These are phyloP conservation scores for Drosophila willistoni DNA, from an alignment of 1,140 invertebrate species.

Conservation along the genomic window DNA sequence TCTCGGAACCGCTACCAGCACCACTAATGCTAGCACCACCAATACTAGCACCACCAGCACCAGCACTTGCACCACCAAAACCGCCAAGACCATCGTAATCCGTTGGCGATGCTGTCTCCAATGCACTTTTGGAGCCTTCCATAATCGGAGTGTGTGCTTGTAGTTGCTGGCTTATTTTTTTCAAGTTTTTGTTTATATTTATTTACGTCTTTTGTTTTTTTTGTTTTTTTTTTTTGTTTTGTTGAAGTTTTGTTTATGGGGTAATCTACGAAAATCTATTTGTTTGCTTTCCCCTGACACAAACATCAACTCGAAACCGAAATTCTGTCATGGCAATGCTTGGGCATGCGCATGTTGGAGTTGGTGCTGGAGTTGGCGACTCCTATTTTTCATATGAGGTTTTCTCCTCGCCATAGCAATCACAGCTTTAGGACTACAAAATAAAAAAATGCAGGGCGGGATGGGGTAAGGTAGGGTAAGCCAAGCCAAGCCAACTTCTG, in stretches of 20 bases:
- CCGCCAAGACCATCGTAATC: not conserved
- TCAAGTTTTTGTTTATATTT: not conserved
- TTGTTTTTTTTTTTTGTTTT: not conserved
- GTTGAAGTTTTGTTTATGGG: not conserved
- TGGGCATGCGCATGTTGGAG: constrained; percentile 17
- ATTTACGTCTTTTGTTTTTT: not conserved
- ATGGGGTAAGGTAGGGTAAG: no score
- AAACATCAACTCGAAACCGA: constrained; percentile 18
- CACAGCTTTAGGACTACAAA: not conserved
- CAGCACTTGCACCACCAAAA: no score
- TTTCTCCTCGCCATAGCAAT: constrained; percentile 10
- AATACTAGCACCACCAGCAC: no score
- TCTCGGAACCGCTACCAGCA: not conserved
- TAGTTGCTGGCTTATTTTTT: not conserved
- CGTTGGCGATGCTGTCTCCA: constrained; percentile 2
- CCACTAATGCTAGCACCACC: no score
- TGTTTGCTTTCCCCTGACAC: constrained; percentile 21
- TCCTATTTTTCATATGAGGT: constrained; percentile 36
- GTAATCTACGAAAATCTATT: constrained; percentile 11
- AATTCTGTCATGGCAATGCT: constrained; percentile 59
- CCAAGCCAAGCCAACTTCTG: constrained; percentile 2
- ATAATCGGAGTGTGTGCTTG: not conserved
- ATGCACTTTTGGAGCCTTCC: not conserved
- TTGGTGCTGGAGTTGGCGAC: not conserved
- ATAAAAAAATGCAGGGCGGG: constrained; percentile 14